Conservation (phyloP, 2,113 vertebrate species). For the Pachycephala philippinensis region DNA sequence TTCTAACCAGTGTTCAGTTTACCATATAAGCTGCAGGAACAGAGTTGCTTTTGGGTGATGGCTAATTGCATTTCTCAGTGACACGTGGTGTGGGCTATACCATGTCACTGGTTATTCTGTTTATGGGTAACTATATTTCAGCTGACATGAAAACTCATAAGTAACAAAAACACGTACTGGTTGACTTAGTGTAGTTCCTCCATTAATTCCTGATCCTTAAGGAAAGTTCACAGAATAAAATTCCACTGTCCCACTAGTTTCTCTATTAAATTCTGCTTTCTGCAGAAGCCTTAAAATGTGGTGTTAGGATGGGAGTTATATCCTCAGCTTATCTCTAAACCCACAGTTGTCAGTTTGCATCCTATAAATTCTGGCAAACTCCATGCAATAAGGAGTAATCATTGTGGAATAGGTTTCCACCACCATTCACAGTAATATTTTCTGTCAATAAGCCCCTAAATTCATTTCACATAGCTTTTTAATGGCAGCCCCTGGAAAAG, state of each 20-base stretch:
- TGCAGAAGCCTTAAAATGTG: slow-evolving; percentile 4
- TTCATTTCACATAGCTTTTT: slow-evolving; percentile 19
- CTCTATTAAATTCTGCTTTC: slow-evolving; percentile 30
- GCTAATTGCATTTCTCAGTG: slow-evolving; percentile 4
- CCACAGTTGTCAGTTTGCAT: slow-evolving; percentile 2
- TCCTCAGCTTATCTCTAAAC: slow-evolving; percentile 7
- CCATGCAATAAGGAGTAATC: neutral
- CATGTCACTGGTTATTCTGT: neutral
- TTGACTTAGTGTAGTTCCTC: slow-evolving; percentile 25
- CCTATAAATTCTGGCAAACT: slow-evolving; percentile 21
- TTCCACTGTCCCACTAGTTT: slow-evolving; percentile 14
- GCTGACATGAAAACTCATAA: neutral
- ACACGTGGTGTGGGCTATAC: neutral
- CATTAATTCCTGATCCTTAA: slow-evolving; percentile 3
- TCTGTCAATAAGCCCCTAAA: slow-evolving; percentile 14
- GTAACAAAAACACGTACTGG: neutral
- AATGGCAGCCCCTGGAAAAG: slow-evolving; percentile 14
- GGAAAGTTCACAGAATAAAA: slow-evolving; percentile 25
- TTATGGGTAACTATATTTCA: neutral
- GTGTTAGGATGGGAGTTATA: neutral
- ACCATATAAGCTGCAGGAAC: neutral
- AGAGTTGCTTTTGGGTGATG: neutral
- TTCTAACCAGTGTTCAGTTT: neutral
- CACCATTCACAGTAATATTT: slow-evolving; percentile 16
- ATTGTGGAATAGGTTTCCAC: slow-evolving; percentile 18